Conservation (phyloP, 2,888 invertebrate genomes). For the Hypomecis punctinalis region DNA sequence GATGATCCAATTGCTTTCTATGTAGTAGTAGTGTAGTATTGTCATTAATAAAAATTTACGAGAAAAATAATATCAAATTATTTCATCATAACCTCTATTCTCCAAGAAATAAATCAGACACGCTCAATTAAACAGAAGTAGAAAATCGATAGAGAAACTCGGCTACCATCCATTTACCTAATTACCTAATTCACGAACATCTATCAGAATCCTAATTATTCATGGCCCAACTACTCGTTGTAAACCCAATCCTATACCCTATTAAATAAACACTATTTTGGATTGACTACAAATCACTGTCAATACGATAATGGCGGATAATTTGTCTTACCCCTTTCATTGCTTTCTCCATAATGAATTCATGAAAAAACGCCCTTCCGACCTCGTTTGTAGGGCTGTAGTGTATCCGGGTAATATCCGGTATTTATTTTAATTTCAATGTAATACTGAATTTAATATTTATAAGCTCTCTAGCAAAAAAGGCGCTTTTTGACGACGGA, state of each 20-base stretch:
- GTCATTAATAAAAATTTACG: too few relatives aligned
- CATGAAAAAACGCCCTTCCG: constrained; percentile 41
- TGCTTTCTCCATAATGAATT: constrained; percentile 45
- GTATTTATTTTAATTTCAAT: not conserved
- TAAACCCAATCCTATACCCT: constrained; percentile 41
- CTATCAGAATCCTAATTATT: constrained; percentile 40
- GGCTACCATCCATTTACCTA: constrained; percentile 23
- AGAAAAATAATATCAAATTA: too few relatives aligned
- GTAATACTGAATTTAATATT: too few relatives aligned
- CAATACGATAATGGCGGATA: constrained; percentile 43
- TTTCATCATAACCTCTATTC: too few relatives aligned
- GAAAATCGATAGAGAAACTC: constrained; percentile 18
- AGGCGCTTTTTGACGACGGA: too few relatives aligned
- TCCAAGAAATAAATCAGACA: too few relatives aligned
- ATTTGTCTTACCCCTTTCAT: constrained; percentile 47
- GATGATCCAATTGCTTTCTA: too few relatives aligned
- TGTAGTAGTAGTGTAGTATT: too few relatives aligned
- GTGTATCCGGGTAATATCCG: constrained; percentile 15
- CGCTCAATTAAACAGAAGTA: not conserved
- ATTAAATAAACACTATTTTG: constrained; percentile 44
- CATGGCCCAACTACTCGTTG: constrained; percentile 32
- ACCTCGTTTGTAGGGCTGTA: constrained; percentile 28
- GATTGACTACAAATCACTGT: constrained; percentile 48
- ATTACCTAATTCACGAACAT: constrained; percentile 32
- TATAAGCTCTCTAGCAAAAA: too few relatives aligned